Conservation (phyloP, 1,140 invertebrate species). For the Mamestra configurata region DNA sequence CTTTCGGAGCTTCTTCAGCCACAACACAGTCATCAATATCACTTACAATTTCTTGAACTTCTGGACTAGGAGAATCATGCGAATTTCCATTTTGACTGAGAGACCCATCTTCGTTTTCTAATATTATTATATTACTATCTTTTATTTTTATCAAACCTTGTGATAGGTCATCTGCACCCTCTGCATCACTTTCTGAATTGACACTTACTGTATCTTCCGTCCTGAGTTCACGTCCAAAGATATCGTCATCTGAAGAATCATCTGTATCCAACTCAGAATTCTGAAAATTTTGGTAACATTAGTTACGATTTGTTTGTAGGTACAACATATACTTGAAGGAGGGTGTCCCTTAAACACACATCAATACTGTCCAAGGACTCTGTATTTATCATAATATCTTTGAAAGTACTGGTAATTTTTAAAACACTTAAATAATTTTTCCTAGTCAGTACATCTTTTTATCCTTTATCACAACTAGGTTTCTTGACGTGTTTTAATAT, state of each 20-base stretch:
- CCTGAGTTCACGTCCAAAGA: slow-evolving; percentile 58
- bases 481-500: no score
- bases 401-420: no score
- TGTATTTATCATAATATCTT: no score
- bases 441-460: no score
- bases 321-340: no score
- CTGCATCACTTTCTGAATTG: slow-evolving; percentile 67
- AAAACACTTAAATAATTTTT: no score
- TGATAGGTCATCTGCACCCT: slow-evolving; percentile 62
- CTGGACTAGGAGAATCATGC: slow-evolving; percentile 59
- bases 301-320: no score
- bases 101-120: slow-evolving; percentile 61
- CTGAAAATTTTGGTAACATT: no score
- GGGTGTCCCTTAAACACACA: no score
- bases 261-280: slow-evolving; percentile 61
- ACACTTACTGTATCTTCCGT: slow-evolving; percentile 69
- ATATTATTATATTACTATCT: slow-evolving; percentile 61
- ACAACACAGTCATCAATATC: slow-evolving; percentile 69
- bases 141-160: slow-evolving; percentile 63
- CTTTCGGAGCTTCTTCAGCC: slow-evolving; percentile 63
- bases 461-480: no score
- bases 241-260: slow-evolving; percentile 62
- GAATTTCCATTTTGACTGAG: slow-evolving; percentile 63
- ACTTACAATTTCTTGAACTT: slow-evolving; percentile 70
- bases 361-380: no score